Evolutionary conservation across 2,888 invertebrate genomes (phyloP).

Genomic region (Chloroclystis v-ata): DNA sequence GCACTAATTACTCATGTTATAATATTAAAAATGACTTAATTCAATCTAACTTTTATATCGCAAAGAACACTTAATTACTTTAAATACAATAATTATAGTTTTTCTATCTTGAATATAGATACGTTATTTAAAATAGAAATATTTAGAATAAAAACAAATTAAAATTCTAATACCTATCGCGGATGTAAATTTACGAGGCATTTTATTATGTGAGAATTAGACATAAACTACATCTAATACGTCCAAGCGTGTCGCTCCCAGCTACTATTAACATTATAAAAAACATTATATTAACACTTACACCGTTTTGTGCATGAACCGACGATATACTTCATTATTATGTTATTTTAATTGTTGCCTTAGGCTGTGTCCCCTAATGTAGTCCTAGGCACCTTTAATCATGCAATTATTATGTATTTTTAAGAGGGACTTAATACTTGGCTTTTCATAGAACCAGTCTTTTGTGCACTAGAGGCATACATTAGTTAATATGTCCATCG

Average conservation of each 20-base stretch:
- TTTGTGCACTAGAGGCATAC: background rate
- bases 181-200: no score
- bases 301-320: constrained; percentile 7
- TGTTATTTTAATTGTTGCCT: constrained; percentile 7
- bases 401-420: constrained; percentile 3
- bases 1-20: no score
- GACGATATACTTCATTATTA: constrained; percentile 13
- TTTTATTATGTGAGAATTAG: constrained; percentile 1
- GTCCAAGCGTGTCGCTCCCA: constrained; percentile 2
- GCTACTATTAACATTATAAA: constrained; percentile 1
- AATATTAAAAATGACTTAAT: no score
- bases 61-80: no score
- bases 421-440: background rate
- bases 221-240: constrained; percentile 2
- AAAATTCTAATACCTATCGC: no score
- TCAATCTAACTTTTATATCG: no score
- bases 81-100: no score
- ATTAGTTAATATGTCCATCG: no score
- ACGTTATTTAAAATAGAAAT: no score
- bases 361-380: constrained; percentile 6
- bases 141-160: no score
- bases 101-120: no score
- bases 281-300: constrained; percentile 12
- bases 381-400: constrained; percentile 1
- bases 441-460: background rate